Base-by-base conservation (phyloP, 2,113 vertebrate genomes). In the Raja brachyura region DNA sequence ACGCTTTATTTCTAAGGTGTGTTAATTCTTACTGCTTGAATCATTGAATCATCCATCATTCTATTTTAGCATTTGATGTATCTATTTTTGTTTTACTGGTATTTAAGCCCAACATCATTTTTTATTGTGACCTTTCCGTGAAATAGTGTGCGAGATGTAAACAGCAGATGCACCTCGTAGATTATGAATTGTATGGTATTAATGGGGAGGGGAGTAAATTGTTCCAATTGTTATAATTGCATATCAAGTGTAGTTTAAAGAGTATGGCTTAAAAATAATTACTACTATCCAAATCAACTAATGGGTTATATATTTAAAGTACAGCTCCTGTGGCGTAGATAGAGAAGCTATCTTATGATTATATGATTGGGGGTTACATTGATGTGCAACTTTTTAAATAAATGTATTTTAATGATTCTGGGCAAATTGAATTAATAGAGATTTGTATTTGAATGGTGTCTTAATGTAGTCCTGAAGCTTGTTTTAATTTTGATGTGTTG, bases 181-280 rank as follows among this genome's bases (percentile, higher is more conserved):
- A 73, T 92, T 92, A 25, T 92, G 18, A 31, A 90, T 90, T 90
- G 54, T 73, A 54, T 92, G 22, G 18, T 74, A 92, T 54, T 92
- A 73, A 22, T 92, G 33, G n/a, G 90, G n/a, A 2, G 70, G 70
- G 20, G 33, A 22, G 11, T 54, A 92, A 25, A 92, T 54, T 88
- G 14, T 61, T 63, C 63, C 8, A 8, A 66, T 88, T 56, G 61
- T 88, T 88, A 63, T 88, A 66, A 88, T 88, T 63, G 59, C 31
- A 13, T 3, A 63, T 88, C 16, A 63, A 28, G 16, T 63, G 28
- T 14, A 66, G 28, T 63, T 73, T 56, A 14, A 61, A n/a, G 63
- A 31, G 83, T 63, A 31, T 9, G 20, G 14, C 25, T 16, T 28
- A 63, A n/a, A 31, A n/a, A 88, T 88, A 16, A 33, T 66, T 63